Conservation (phyloP, 2,113 vertebrate species). For the Bos indicus region DNA sequence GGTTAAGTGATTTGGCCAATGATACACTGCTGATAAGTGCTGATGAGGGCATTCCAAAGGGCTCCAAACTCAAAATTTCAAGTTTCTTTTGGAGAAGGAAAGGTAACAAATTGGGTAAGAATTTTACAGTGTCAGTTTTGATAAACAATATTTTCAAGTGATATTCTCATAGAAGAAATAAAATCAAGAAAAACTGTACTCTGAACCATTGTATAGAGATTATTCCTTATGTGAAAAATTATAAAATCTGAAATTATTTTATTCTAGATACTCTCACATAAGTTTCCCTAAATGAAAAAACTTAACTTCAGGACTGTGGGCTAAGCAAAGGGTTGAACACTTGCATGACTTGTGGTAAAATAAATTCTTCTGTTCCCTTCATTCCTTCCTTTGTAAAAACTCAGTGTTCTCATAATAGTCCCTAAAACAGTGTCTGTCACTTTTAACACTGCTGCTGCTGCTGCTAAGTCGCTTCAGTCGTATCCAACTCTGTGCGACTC, state of each 20-base stretch:
- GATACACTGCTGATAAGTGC: not conserved
- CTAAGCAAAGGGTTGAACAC: not conserved
- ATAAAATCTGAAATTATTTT: not conserved
- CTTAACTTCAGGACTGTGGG: not conserved
- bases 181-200: not conserved
- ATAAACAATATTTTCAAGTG: not conserved
- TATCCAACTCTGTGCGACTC: too few species aligned
- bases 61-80: constrained; percentile 7
- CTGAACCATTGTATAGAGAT: not conserved
- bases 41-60: not conserved
- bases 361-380: not conserved
- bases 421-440: not conserved
- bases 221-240: not conserved
- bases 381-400: not conserved
- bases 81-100: constrained; percentile 35
- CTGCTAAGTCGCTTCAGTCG: too few species aligned
- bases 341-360: not conserved
- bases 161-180: not conserved
- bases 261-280: not conserved
- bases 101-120: not conserved
- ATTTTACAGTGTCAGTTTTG: not conserved
- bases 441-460: not conserved
- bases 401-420: not conserved
- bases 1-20: not conserved
- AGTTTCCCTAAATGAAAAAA: not conserved